Percentiles rank a stretch among this genome's conserved stretches.
Conservation (phyloP, 2,113 vertebrate species). For the Corapipo altera region DNA sequence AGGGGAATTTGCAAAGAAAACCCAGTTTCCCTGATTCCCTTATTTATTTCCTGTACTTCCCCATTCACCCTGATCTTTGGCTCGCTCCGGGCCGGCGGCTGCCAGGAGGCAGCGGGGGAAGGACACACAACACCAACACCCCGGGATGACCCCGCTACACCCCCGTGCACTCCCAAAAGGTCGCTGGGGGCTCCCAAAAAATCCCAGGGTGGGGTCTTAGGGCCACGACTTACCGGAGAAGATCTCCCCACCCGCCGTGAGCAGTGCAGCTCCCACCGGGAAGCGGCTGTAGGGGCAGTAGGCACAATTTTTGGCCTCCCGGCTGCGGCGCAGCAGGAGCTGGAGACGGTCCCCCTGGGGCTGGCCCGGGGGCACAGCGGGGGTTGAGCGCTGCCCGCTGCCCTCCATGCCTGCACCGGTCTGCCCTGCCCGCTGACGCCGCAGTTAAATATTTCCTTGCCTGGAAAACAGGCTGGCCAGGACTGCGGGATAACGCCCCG, state of each 20-base stretch:
- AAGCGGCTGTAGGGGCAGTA: constrained; percentile 93
- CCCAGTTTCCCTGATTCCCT: background rate
- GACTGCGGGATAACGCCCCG: background rate
- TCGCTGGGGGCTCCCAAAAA: background rate
- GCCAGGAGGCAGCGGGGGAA: background rate
- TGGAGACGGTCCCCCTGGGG: constrained; percentile 38
- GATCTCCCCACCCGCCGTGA: constrained; percentile 82
- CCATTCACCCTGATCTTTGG: background rate
- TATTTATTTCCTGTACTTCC: background rate
- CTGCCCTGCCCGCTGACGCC: constrained; percentile 5
- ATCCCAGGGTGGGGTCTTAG: fast-evolving
- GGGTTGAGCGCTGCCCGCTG: background rate
- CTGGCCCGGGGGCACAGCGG: background rate
- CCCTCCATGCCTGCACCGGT: constrained; percentile 16
- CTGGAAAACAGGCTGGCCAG: background rate
- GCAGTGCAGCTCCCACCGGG: constrained; percentile 86
- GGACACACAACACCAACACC: background rate
- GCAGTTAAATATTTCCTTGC: constrained; percentile 55
- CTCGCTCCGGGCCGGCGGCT: background rate
- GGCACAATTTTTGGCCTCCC: constrained; percentile 80
- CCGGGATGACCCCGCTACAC: fast-evolving
- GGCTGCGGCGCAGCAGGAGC: constrained; percentile 77
- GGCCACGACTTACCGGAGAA: constrained; percentile 79
- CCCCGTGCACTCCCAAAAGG: fast-evolving
- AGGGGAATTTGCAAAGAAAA: background rate